Evolutionary conservation across 1,140 invertebrate species (phyloP), one percentile per base, ranked within the genome.

Genomic region (Pseudomyrmex cubaensis): DNA sequence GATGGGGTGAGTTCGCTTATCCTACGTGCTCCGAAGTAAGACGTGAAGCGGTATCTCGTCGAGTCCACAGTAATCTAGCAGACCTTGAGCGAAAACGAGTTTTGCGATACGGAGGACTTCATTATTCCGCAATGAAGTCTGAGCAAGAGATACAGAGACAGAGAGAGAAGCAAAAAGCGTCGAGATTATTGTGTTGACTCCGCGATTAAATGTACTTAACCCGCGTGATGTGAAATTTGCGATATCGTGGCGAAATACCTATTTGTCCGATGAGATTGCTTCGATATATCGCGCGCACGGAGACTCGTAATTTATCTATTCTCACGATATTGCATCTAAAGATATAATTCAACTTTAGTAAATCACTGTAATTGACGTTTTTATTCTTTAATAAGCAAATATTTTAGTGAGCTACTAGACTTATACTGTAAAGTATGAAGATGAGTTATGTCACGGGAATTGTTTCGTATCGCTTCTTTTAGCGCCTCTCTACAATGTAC

Each of bases 31-130:
- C 7, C 44, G 44, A 1, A 48, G 44, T 2, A 52, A 35, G 10
- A 70, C 66, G 46, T 70, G 72, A 80, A 80, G 69, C 44, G 17
- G 61, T 66, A 66, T 72, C 46, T 72, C 64, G 44, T 46, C 64
- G 44, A 48, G 64, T 9, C 5, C 44, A 35, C 54, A 35, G 20
- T 78, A 67, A 46, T 80, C 44, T 72, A 25, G 10, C 61, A 17
- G 46, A 57, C 12, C 50, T 48, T 7, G 64, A 10, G 64, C 22
- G 44, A 20, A 25, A 80, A 72, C 12, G 54, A 70, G 20, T 70
- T 59, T 61, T 9, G 44, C 15, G 44, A 70, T 67, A 61, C 64
- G 20, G 44, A 59, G 22, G 17, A 35, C 35, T 35, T 48, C 17
- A 64, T 56, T 48, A 22, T 62, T 22, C 4, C 12, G 13, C 48